Evolutionary conservation across 2,888 invertebrate species (phyloP).

Genomic region (Chalcis sispes): DNA sequence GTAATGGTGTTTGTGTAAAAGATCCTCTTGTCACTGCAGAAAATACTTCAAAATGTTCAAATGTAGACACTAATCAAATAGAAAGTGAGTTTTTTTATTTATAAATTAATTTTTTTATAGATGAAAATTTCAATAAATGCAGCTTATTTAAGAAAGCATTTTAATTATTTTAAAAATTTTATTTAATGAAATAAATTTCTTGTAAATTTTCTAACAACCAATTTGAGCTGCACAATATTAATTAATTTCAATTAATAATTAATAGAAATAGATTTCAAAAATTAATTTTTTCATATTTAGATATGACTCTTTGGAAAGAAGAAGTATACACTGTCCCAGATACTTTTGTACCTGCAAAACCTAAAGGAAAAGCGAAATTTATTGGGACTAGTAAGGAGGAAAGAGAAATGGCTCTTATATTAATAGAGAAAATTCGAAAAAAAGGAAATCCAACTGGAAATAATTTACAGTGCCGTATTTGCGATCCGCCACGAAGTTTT

Average conservation of each 20-base stretch:
- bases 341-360: slow-evolving; percentile 67
- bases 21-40: slow-evolving; percentile 66
- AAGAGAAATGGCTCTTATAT: slow-evolving; percentile 77
- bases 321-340: slow-evolving; percentile 50
- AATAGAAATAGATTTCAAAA: neutral
- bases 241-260: neutral
- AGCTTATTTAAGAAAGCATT: too few species aligned
- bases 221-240: neutral
- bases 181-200: neutral
- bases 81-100: slow-evolving; percentile 49
- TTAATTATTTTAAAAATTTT: neutral
- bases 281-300: slow-evolving; percentile 33
- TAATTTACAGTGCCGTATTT: slow-evolving; percentile 78
- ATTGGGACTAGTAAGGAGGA: slow-evolving; percentile 77
- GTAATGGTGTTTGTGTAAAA: slow-evolving; percentile 70
- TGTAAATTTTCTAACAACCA: neutral
- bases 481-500: slow-evolving; percentile 78
- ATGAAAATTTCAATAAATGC: too few species aligned
- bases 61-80: slow-evolving; percentile 40
- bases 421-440: slow-evolving; percentile 76
- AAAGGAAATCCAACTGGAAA: slow-evolving; percentile 73
- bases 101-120: neutral
- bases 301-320: slow-evolving; percentile 57
- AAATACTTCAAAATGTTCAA: slow-evolving; percentile 27
- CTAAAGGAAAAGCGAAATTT: slow-evolving; percentile 77